phyloP scores from a whole-genome alignment of 2,797 vertebrate genomes.

The Myoxocephalus aenaeus region DNA sequence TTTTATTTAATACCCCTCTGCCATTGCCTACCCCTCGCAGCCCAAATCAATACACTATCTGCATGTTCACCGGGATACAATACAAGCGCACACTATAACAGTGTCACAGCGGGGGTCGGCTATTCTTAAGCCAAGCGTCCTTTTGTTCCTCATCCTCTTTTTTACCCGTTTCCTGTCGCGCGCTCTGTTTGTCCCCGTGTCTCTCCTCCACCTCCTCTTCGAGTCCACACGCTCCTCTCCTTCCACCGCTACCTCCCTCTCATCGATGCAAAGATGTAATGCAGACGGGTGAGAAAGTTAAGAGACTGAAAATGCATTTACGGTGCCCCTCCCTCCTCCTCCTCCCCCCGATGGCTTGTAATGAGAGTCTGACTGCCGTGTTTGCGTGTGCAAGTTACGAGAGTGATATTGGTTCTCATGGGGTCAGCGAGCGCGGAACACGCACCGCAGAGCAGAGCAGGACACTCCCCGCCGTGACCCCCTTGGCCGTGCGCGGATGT shows the following conservation, averaged over 20 bases:
- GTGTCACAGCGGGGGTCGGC: constrained; percentile 47
- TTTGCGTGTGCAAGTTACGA: constrained; percentile 59
- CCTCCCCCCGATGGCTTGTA: constrained; percentile 51
- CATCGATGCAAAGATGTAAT: constrained; percentile 58
- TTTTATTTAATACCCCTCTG: constrained; percentile 77
- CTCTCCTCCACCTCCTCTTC: constrained; percentile 8
- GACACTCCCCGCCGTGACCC: constrained; percentile 45
- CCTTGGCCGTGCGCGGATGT: neutral
- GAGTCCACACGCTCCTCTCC: constrained; percentile 21
- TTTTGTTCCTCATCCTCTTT: constrained; percentile 30
- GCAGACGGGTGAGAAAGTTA: constrained; percentile 70
- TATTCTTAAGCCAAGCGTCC: constrained; percentile 30
- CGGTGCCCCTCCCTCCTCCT: constrained; percentile 32
- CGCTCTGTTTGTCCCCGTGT: constrained; percentile 4
- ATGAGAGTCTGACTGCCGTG: constrained; percentile 61
- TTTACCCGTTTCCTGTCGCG: constrained; percentile 13
- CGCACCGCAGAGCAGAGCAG: constrained; percentile 26
- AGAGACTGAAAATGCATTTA: constrained; percentile 75
- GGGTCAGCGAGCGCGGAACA: constrained; percentile 57
- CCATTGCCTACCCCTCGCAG: constrained; percentile 60
- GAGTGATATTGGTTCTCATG: constrained; percentile 50
- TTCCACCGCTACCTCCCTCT: constrained; percentile 20
- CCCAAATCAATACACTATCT: constrained; percentile 75
- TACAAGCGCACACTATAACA: constrained; percentile 51
- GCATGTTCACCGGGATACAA: constrained; percentile 74